These are phyloP conservation scores for Zaprionus ghesquierei DNA, from an alignment of 1,140 invertebrate genomes.

Conservation along the genomic window DNA sequence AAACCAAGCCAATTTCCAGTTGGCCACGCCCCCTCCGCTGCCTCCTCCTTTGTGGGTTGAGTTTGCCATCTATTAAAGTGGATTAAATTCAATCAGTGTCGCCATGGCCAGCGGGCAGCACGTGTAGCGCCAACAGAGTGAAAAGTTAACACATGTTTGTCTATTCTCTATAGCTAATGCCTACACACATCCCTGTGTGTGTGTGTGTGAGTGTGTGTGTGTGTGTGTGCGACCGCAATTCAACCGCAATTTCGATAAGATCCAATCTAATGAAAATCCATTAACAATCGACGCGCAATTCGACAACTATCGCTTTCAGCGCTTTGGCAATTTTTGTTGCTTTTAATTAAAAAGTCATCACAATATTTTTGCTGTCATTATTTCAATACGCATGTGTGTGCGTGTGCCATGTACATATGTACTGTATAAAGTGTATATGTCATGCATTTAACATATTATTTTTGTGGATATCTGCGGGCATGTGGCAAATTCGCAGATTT, in stretches of 20 bases:
- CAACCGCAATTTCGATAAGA: constrained; percentile 21
- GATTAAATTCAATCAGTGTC: background rate
- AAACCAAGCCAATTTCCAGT: background rate
- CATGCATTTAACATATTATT: constrained; percentile 27
- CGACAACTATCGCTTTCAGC: constrained; percentile 11
- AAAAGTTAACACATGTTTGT: constrained; percentile 2
- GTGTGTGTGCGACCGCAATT: constrained; percentile 6
- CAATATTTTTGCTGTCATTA: constrained; percentile 55
- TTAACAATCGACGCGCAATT: constrained; percentile 12
- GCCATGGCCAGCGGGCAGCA: background rate
- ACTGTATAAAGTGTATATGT: background rate
- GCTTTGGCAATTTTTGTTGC: constrained; percentile 41
- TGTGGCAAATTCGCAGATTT: constrained; percentile 55
- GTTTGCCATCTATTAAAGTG: background rate
- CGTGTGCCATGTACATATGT: background rate
- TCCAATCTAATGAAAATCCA: constrained; percentile 25
- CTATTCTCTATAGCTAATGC: background rate
- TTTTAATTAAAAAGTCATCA: constrained; percentile 79
- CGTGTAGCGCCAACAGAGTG: background rate
- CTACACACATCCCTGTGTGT: background rate
- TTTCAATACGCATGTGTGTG: constrained; percentile 14
- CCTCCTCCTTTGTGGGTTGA: too few species aligned
- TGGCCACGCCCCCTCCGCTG: background rate
- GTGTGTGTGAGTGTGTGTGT: background rate
- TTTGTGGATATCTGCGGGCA: constrained; percentile 8